Conservation (phyloP, 1,140 invertebrate species). For the Zaprionus ornatus region DNA sequence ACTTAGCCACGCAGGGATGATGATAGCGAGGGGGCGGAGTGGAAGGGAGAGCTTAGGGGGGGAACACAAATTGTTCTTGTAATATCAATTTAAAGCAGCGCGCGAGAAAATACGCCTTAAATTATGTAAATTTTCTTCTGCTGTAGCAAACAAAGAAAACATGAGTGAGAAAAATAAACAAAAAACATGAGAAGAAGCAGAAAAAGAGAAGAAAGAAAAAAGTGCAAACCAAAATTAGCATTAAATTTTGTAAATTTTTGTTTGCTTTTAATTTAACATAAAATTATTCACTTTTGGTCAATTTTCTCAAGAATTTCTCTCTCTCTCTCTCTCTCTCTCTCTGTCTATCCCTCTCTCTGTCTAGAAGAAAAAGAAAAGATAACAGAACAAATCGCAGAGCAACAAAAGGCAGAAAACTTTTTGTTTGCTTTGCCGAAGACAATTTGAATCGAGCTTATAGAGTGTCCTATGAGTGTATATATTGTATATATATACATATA, state of each 20-base stretch:
- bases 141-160: conserved; percentile 20
- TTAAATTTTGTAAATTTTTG: conserved; percentile 24
- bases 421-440: neutral
- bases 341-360: too few species aligned
- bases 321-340: too few species aligned
- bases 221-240: conserved; percentile 12
- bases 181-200: neutral
- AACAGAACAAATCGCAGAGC: neutral
- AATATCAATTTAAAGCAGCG: conserved; percentile 74
- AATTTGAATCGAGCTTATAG: neutral
- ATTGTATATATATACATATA: neutral
- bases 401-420: neutral
- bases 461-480: neutral
- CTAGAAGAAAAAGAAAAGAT: neutral
- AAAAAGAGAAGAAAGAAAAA: neutral
- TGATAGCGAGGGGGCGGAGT: neutral
- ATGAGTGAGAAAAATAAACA: neutral
- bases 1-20: conserved; percentile 32
- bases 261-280: conserved; percentile 15
- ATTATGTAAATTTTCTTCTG: conserved; percentile 64
- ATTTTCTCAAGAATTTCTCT: neutral
- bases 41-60: neutral
- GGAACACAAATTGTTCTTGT: conserved; percentile 67
- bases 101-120: conserved; percentile 66
- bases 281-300: neutral